Percentiles rank a stretch among this genome's conserved stretches.
Conservation (phyloP, 1,140 invertebrate species). For the Sipha flava region DNA sequence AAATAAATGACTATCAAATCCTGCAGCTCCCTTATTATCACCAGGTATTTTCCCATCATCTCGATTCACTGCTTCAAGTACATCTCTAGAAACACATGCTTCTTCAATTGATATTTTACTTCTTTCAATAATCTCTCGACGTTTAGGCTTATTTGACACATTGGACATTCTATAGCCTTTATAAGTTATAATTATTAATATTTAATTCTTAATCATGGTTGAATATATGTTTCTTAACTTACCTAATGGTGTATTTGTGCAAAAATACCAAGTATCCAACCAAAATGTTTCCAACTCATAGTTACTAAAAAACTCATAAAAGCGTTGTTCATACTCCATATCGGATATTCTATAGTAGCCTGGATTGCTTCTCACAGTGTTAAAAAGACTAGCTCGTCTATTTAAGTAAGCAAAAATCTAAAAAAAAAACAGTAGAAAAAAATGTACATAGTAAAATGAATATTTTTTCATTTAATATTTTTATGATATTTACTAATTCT, state of each 20-base stretch:
- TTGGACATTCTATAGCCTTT: slow-evolving; percentile 38
- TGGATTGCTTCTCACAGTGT: slow-evolving; percentile 6
- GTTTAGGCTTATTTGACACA: slow-evolving; percentile 41
- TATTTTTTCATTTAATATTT: not conserved
- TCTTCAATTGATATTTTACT: not conserved
- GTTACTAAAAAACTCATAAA: slow-evolving; percentile 6
- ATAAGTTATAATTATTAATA: slow-evolving; percentile 13
- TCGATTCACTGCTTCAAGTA: slow-evolving; percentile 43
- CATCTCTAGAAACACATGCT: not conserved
- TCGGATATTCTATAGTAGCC: slow-evolving; percentile 15
- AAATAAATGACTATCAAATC: slow-evolving; percentile 61
- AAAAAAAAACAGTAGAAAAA: not conserved
- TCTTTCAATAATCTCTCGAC: not conserved
- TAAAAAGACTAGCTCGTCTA: slow-evolving; percentile 2
- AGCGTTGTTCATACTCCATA: not conserved
- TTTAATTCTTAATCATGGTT: slow-evolving; percentile 13
- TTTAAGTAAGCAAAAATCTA: slow-evolving; percentile 20
- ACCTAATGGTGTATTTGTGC: slow-evolving; percentile 22
- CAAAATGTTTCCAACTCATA: slow-evolving; percentile 26
- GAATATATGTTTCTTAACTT: not conserved
- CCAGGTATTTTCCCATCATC: slow-evolving; percentile 60
- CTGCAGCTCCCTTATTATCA: slow-evolving; percentile 61
- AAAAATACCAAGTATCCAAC: slow-evolving; percentile 28
- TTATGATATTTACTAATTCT: slow-evolving; percentile 47
- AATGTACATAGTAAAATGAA: not conserved